Conservation (phyloP, 2,888 invertebrate species). For the Archips xylosteana region DNA sequence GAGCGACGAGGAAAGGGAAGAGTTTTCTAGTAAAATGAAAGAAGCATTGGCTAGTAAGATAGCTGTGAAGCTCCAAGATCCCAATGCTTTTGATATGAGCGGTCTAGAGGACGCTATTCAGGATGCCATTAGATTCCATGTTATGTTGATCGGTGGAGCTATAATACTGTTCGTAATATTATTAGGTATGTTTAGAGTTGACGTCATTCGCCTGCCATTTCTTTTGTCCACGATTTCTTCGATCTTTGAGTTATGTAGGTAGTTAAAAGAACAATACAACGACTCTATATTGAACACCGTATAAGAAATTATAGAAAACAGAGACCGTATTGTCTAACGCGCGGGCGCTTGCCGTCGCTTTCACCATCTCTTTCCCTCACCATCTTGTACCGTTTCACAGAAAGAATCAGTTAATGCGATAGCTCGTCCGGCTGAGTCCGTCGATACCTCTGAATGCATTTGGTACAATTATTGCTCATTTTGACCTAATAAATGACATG, state of each 20-base stretch:
- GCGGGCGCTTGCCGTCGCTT: too few species aligned
- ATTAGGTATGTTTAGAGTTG: slow-evolving; percentile 50
- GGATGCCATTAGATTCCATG: slow-evolving; percentile 60
- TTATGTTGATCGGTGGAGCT: slow-evolving; percentile 62
- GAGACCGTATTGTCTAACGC: too few species aligned
- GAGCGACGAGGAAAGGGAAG: slow-evolving; percentile 63
- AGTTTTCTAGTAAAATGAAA: slow-evolving; percentile 68
- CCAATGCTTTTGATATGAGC: slow-evolving; percentile 57
- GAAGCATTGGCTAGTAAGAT: slow-evolving; percentile 66
- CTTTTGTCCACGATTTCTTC: too few species aligned
- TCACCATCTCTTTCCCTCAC: too few species aligned
- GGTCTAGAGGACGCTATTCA: slow-evolving; percentile 66
- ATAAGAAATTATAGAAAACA: too few species aligned
- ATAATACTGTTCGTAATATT: slow-evolving; percentile 50
- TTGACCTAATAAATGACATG: too few species aligned
- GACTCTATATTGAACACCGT: too few species aligned
- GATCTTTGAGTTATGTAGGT: not conserved
- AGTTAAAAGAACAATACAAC: not conserved
- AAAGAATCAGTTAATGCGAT: too few species aligned
- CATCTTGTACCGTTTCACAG: too few species aligned
- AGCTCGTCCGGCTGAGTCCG: too few species aligned
- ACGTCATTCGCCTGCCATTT: not conserved
- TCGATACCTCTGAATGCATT: too few species aligned
- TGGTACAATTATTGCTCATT: too few species aligned
- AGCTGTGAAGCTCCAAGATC: slow-evolving; percentile 60